These are phyloP conservation scores for Eupithecia exiguata DNA, from an alignment of 2,888 invertebrate genomes.

Conservation along the genomic window DNA sequence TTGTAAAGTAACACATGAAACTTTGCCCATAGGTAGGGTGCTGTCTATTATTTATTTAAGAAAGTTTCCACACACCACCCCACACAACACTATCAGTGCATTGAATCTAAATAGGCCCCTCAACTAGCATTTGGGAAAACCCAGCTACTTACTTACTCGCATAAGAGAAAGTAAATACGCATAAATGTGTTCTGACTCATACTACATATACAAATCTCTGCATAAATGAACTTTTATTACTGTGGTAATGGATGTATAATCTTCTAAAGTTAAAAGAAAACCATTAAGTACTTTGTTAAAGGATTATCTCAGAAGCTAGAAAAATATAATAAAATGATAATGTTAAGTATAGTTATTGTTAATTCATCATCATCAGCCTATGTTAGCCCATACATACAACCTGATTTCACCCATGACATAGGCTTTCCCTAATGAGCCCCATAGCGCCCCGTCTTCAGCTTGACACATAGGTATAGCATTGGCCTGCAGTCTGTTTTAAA, in stretches of 20 bases:
- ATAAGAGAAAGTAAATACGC: slow-evolving; percentile 25
- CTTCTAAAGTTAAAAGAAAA: neutral
- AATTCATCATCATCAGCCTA: no score
- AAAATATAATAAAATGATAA: neutral
- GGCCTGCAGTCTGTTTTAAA: no score
- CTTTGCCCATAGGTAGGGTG: neutral
- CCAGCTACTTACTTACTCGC: slow-evolving; percentile 6
- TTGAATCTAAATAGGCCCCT: slow-evolving; percentile 17
- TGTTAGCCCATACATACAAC: no score
- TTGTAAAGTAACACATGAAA: neutral
- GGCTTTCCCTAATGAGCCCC: no score
- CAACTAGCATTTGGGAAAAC: slow-evolving; percentile 18
- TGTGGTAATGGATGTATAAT: neutral
- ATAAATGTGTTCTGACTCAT: slow-evolving; percentile 16
- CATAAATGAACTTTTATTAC: neutral
- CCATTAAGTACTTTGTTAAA: neutral
- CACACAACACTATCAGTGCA: slow-evolving; percentile 8
- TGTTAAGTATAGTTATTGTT: neutral
- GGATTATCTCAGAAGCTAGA: neutral
- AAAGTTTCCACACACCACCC: neutral
- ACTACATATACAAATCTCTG: neutral
- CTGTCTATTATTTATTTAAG: neutral
- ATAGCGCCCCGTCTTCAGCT: no score
- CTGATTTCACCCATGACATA: no score
- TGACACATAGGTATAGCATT: no score